These are phyloP conservation scores for Xestia ashworthii DNA, from an alignment of 2,888 invertebrate species.

Conservation along the genomic window DNA sequence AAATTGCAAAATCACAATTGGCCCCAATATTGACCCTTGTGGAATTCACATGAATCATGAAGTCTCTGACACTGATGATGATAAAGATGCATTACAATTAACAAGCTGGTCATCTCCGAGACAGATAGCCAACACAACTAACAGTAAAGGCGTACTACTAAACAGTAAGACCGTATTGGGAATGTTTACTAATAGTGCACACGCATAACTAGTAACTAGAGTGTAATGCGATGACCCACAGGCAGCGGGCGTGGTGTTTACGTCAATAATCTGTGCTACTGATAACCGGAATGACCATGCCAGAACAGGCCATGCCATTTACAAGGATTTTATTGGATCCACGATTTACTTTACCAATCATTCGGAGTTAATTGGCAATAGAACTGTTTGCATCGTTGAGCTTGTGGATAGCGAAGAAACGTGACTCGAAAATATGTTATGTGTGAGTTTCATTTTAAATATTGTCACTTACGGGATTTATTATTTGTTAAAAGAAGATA, in stretches of 20 bases:
- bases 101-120: background rate
- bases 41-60: background rate
- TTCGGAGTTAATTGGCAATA: slow-evolving; percentile 10
- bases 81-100: background rate
- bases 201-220: slow-evolving; percentile 14
- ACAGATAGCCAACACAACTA: background rate
- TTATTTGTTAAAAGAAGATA: no score
- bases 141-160: slow-evolving; percentile 2
- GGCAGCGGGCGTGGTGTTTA: slow-evolving; percentile 50
- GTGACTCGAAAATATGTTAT: slow-evolving; percentile 22
- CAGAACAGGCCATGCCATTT: slow-evolving; percentile 50
- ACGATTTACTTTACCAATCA: slow-evolving; percentile 31
- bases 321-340: slow-evolving; percentile 50
- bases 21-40: slow-evolving; percentile 5
- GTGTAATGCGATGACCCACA: slow-evolving; percentile 46
- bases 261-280: slow-evolving; percentile 54
- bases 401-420: slow-evolving; percentile 5
- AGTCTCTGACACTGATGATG: background rate
- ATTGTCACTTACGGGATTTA: no score
- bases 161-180: slow-evolving; percentile 10
- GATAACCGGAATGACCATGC: slow-evolving; percentile 59
- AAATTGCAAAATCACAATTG: background rate
- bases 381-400: background rate
- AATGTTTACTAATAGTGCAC: slow-evolving; percentile 44
- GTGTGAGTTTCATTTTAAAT: background rate